Percentiles rank a stretch among this genome's conserved stretches.
phyloP scores from a whole-genome alignment of 2,113 vertebrate genomes.

The Microcebus ravelobensis region DNA sequence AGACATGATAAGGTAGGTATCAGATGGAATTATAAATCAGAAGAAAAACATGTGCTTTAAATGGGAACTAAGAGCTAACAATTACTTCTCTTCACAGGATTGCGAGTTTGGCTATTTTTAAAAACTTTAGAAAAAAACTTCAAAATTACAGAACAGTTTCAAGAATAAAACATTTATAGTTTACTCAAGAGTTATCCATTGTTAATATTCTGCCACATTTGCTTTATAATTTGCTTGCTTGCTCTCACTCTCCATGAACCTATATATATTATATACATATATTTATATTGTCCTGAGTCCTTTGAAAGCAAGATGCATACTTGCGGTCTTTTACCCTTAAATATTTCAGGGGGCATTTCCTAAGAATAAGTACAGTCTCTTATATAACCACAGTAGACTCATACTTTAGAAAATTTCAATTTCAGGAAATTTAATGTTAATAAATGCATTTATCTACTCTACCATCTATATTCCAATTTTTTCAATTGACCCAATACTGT shows the following conservation, averaged over 20 bases:
- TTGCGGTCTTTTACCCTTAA: background rate
- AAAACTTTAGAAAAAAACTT: background rate
- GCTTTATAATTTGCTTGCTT: background rate
- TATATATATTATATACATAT: background rate
- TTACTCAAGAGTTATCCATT: background rate
- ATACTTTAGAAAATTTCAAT: background rate
- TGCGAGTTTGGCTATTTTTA: background rate
- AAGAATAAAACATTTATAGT: background rate
- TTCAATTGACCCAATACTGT: background rate
- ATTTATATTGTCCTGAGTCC: background rate
- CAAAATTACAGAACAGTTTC: background rate
- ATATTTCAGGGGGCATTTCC: background rate
- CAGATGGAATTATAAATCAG: background rate
- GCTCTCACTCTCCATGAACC: background rate
- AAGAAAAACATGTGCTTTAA: background rate
- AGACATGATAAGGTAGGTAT: background rate
- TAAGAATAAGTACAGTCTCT: background rate
- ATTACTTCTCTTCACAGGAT: background rate
- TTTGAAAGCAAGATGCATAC: background rate
- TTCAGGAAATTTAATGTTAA: background rate
- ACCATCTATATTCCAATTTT: background rate
- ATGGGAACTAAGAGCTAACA: background rate
- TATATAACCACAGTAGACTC: background rate
- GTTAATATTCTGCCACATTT: background rate
- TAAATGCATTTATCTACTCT: background rate